Base-by-base conservation (phyloP, 2,888 invertebrate species). In the Periphyllus acericola region DNA sequence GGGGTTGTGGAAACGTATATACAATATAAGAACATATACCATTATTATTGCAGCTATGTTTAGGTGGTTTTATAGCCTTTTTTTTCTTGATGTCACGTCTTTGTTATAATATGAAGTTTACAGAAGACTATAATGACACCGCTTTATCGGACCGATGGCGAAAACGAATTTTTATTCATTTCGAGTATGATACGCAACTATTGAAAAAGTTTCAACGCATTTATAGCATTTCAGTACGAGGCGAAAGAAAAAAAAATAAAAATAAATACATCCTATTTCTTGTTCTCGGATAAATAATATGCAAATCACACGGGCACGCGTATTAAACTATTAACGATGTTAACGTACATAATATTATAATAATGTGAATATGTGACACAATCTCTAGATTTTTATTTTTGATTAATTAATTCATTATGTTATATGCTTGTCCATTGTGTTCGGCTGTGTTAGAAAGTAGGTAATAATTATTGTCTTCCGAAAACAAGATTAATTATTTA, bases 401-500 rank as follows among this genome's bases (percentile, higher is more conserved):
- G 82, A 82, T 82, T 71, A 82, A 82, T 82, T 71, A 82, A 81
- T 82, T 82, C 25, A 71, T 82, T 82, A 82, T 32, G 2, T 46
- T 46, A 46, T 14, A 40, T 46, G 36, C 36, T n/a, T 52, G 9
- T 74, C 55, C 29, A 83, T 83, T 83, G 72, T 83, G 74, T 83
- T 83, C 71, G 72, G 72, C n/a, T 14, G 60, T 6, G 60, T 74
- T 80, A 75, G 83, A 83, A 83, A 83, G 83, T 75, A 75, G 14
- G 14, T 60, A 75, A 25, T 66, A 66, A 34, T 34, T 72, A 75
- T 60, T 36, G 32, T 74, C 83, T 83, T 66, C 60, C 74, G 25
- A 75, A 75, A 83, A 83, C 36, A 75, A 74, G 60, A 83, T 83
- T 83, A 60, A 83, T 83, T 83, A 60, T 83, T 74, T 74, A 74